Base-by-base conservation (phyloP, 2,113 vertebrate genomes). In the Pterocles orientalis region DNA sequence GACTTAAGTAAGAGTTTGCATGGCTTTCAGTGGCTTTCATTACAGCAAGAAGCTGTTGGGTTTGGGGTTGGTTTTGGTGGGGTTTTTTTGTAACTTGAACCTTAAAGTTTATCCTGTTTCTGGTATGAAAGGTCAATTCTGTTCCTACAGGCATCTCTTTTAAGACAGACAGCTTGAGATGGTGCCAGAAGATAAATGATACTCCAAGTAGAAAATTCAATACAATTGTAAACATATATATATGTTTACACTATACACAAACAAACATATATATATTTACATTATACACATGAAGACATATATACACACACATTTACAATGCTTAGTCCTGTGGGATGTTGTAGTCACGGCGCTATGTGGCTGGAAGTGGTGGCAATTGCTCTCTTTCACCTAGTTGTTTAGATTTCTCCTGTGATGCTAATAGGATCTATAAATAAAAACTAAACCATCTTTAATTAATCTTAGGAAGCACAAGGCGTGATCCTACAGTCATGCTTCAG, bases 21-120 rank as follows among this genome's bases (percentile, higher is more conserved):
- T 3, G 8, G 36, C 47, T 81, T 95, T 94, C 65, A 39, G 48
- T 71, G 85, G n/a, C 51, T 95, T 79, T 94, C 66, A 77, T 97
- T 94, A 92, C 85, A 93, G 88, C 60, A 83, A 50, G 28, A 94
- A 81, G 50, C 57, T 78, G 43, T 69, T 72, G 62, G 31, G 47
- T 72, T 28, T 4, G 15, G 29, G 17, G 54, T 34, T 85, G 98
- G 90, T 98, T 98, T 41, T 41, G 41, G 36, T 36, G 36, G 36
- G 36, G 36, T 14, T 97, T 97, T 97, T 71, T 98, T 98, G 95
- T 96, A 98, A 98, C 95, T 91, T 61, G 95, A 98, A 96, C 94
- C 97, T 95, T 97, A 75, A 96, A 68, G 51, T 92, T 94, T 94
- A 28, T 90, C 76, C 26, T 29, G 76, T 83, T 96, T 96, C 80